Evolutionary conservation across 2,888 invertebrate genomes (phyloP).

Genomic region (Eilema depressum): DNA sequence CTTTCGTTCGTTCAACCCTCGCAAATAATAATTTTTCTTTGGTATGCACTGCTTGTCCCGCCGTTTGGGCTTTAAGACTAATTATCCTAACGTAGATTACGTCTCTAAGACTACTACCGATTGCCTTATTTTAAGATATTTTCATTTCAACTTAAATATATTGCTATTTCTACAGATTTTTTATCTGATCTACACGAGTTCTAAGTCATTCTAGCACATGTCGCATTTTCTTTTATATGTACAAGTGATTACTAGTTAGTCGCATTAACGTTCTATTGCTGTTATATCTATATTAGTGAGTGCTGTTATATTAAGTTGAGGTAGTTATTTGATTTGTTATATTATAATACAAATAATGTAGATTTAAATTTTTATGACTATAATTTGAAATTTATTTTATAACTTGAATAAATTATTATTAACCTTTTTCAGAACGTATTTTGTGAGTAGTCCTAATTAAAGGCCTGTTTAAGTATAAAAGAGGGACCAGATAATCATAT

Average conservation of each 20-base stretch:
- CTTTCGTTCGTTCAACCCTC: slow-evolving; percentile 83
- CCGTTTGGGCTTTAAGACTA: slow-evolving; percentile 33
- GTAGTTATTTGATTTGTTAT: background rate
- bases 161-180: background rate
- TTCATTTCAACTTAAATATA: background rate
- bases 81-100: slow-evolving; percentile 31
- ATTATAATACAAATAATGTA: background rate
- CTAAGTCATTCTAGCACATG: background rate
- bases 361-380: background rate
- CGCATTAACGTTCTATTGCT: background rate
- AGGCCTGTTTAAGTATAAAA: background rate
- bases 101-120: slow-evolving; percentile 42
- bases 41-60: slow-evolving; percentile 36
- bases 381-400: too few species aligned
- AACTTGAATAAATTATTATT: background rate
- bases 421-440: background rate
- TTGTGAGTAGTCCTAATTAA: too few species aligned
- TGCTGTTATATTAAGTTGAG: background rate
- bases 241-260: background rate
- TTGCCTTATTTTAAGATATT: slow-evolving; percentile 1
- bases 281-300: background rate
- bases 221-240: background rate
- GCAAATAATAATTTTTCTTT: slow-evolving; percentile 63
- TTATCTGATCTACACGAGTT: background rate
- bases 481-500: background rate